Evolutionary conservation across 2,797 vertebrate genomes (phyloP).

Genomic region (Esox lucius): DNA sequence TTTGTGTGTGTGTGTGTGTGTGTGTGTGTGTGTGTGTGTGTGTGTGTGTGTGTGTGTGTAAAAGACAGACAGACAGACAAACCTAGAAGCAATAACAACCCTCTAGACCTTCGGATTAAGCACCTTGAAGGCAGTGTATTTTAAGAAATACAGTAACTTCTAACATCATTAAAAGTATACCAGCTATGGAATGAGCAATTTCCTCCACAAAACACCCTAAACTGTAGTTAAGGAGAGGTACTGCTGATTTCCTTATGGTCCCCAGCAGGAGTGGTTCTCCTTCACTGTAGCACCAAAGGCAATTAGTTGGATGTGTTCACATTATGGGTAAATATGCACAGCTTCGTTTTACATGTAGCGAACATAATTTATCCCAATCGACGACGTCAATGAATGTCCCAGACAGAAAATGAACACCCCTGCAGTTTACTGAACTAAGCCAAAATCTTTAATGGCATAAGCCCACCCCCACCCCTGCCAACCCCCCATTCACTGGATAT

Average conservation of each 20-base stretch:
- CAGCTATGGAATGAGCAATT: constrained; percentile 36
- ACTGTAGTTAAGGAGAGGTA: constrained; percentile 33
- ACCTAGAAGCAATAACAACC: neutral
- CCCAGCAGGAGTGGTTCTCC: constrained; percentile 24
- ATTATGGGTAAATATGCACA: constrained; percentile 7
- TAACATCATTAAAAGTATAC: constrained; percentile 21
- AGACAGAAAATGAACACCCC: constrained; percentile 27
- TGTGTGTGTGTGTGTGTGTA: too few relatives aligned
- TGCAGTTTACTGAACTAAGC: constrained; percentile 24
- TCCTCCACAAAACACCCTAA: constrained; percentile 41
- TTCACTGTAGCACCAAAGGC: constrained; percentile 5
- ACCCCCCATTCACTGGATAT: constrained; percentile 25
- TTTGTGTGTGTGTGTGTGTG: too few relatives aligned
- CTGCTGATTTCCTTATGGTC: constrained; percentile 25
- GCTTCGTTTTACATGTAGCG: constrained; percentile 21
- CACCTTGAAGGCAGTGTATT: constrained; percentile 21
- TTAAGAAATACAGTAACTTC: constrained; percentile 14
- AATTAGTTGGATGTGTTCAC: constrained; percentile 33
- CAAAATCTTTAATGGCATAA: constrained; percentile 21
- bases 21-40: too few relatives aligned
- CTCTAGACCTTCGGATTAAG: constrained; percentile 26
- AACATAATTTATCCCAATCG: constrained; percentile 17
- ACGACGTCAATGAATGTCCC: constrained; percentile 9
- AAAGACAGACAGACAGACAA: constrained; percentile 3
- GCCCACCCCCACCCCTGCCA: too few relatives aligned